phyloP scores from a whole-genome alignment of 2,888 invertebrate species.

The Hydroisotoma schaefferi region DNA sequence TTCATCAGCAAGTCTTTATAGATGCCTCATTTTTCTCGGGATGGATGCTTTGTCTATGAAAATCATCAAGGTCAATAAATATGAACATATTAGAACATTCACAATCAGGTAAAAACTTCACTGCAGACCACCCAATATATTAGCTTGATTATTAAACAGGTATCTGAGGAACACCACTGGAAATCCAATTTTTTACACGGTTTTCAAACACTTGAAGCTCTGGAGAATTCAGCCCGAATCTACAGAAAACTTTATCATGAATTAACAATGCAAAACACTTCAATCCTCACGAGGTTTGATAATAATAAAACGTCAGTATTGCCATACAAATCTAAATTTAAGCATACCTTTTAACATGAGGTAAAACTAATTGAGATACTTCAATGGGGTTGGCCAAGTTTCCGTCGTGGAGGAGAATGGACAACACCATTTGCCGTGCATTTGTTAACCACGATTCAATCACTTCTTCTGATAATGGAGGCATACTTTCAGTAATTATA shows the following conservation, averaged over 20 bases:
- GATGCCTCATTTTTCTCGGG: no score
- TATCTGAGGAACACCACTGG: neutral
- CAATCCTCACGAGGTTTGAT: no score
- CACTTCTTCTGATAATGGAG: conserved; percentile 21
- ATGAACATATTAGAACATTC: no score
- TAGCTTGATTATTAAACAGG: no score
- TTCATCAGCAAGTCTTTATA: no score
- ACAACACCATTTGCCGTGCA: conserved; percentile 16
- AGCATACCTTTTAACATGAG: conserved; percentile 32
- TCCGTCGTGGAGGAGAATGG: conserved; percentile 22
- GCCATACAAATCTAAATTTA: neutral
- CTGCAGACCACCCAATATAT: no score
- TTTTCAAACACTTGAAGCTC: neutral
- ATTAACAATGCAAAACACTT: no score
- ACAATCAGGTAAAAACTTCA: no score
- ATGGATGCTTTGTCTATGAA: no score
- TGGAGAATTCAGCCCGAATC: neutral
- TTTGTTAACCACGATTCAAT: conserved; percentile 30
- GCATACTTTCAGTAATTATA: conserved; percentile 25
- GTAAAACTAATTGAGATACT: conserved; percentile 28
- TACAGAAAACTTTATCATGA: neutral
- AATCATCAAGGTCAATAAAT: no score
- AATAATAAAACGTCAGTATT: no score
- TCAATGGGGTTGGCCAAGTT: conserved; percentile 34
- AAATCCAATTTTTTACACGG: neutral